These are phyloP conservation scores for Chrysomela aeneicollis DNA, from an alignment of 2,888 invertebrate genomes.

Conservation along the genomic window DNA sequence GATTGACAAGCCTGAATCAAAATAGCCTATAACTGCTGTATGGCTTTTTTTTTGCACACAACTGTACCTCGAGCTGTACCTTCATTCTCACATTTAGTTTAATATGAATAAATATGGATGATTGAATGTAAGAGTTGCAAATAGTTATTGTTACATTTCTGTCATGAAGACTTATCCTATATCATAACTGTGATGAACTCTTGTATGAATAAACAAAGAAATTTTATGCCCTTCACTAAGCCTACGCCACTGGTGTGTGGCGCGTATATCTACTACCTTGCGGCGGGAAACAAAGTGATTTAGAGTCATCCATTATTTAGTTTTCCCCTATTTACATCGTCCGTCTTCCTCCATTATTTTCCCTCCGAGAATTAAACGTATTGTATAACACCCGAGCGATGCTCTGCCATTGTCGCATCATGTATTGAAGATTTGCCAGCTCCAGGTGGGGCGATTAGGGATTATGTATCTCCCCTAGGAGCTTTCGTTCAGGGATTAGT, in stretches of 20 bases:
- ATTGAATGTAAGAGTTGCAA: too few species aligned
- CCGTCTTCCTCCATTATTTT: conserved; percentile 14
- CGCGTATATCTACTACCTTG: conserved; percentile 8
- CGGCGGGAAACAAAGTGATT: conserved; percentile 20
- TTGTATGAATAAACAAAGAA: too few species aligned
- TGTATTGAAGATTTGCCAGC: conserved; percentile 3
- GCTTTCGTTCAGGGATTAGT: background rate
- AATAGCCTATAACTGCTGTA: too few species aligned
- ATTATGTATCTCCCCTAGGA: background rate
- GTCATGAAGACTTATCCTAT: too few species aligned
- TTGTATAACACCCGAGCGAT: background rate
- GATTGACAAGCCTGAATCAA: too few species aligned
- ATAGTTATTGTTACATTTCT: too few species aligned
- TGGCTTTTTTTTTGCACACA: too few species aligned
- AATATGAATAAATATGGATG: too few species aligned
- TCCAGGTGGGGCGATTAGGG: background rate
- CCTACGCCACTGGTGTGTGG: background rate
- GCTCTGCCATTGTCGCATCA: background rate
- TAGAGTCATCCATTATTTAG: conserved; percentile 19
- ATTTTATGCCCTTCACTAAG: too few species aligned
- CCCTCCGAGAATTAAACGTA: background rate
- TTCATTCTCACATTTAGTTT: too few species aligned
- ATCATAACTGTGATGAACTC: too few species aligned
- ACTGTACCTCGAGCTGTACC: too few species aligned
- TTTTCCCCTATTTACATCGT: conserved; percentile 13